Percentiles rank a stretch among this genome's conserved stretches.
Evolutionary conservation across 1,140 invertebrate genomes (phyloP).

Genomic region (Asobara japonica): DNA sequence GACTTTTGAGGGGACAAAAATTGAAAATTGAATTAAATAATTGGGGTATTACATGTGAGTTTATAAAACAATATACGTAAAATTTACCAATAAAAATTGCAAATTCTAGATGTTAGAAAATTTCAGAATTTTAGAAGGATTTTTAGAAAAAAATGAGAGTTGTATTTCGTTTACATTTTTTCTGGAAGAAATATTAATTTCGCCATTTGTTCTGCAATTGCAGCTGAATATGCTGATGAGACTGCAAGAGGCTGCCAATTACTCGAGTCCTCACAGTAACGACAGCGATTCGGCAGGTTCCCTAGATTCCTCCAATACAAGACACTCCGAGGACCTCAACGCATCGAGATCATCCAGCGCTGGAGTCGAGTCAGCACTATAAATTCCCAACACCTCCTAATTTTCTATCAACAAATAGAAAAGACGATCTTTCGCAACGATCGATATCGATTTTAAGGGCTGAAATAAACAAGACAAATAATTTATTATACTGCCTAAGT

Average conservation of each 20-base stretch:
- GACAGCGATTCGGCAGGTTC: conserved; percentile 81
- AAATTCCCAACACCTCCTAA: conserved; percentile 32
- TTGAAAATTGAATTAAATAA: no score
- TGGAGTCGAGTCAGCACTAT: conserved; percentile 60
- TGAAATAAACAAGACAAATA: background rate
- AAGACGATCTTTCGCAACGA: background rate
- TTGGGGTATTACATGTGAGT: no score
- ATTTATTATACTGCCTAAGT: conserved; percentile 19
- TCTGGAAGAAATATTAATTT: background rate
- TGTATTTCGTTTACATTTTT: no score
- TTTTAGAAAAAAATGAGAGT: no score
- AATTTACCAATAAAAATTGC: no score
- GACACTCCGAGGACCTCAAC: conserved; percentile 60
- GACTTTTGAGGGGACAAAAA: no score
- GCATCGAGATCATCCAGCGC: conserved; percentile 55
- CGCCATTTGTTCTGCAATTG: conserved; percentile 40
- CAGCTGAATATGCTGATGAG: conserved; percentile 95
- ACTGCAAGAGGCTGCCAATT: conserved; percentile 93
- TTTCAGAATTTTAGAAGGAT: no score
- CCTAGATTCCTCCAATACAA: conserved; percentile 56
- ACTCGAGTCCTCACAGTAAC: conserved; percentile 85
- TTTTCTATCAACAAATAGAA: conserved; percentile 24
- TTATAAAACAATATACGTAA: no score
- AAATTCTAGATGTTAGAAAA: no score
- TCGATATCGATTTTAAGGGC: background rate